These are phyloP conservation scores for Muscina levida DNA, from an alignment of 2,888 invertebrate species.

Conservation along the genomic window DNA sequence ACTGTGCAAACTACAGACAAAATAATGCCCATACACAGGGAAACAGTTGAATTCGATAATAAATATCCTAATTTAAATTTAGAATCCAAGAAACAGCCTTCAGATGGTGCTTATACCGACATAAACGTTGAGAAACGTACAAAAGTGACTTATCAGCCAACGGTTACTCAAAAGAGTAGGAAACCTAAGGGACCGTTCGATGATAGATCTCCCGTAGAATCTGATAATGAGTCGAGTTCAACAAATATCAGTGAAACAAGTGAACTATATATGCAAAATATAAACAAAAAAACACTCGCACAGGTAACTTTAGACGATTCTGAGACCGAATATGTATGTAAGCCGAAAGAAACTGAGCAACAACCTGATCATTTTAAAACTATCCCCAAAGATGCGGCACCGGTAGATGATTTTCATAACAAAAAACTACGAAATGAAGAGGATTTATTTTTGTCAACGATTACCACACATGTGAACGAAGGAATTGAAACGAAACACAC, in stretches of 20 bases:
- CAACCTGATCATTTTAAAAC: neutral
- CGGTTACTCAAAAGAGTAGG: neutral
- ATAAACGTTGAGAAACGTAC: no score
- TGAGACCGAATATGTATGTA: no score
- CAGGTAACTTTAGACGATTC: no score
- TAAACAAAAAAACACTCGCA: conserved; percentile 21
- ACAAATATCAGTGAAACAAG: neutral
- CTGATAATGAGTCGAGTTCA: neutral
- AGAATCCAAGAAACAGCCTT: conserved; percentile 9
- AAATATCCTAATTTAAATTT: no score
- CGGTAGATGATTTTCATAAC: no score
- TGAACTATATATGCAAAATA: conserved; percentile 4
- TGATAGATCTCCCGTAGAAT: conserved; percentile 11
- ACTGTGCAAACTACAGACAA: neutral
- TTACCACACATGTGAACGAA: neutral
- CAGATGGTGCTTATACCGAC: neutral
- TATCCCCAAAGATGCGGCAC: conserved; percentile 1
- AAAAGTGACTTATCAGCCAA: neutral
- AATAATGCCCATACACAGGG: neutral
- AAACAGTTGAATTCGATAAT: no score
- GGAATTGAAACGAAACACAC: neutral
- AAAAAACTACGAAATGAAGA: neutral
- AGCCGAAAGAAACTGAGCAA: neutral
- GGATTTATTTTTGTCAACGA: neutral
- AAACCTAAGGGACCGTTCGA: neutral